phyloP scores from a whole-genome alignment of 2,888 invertebrate genomes.

The Helobdella robusta region DNA sequence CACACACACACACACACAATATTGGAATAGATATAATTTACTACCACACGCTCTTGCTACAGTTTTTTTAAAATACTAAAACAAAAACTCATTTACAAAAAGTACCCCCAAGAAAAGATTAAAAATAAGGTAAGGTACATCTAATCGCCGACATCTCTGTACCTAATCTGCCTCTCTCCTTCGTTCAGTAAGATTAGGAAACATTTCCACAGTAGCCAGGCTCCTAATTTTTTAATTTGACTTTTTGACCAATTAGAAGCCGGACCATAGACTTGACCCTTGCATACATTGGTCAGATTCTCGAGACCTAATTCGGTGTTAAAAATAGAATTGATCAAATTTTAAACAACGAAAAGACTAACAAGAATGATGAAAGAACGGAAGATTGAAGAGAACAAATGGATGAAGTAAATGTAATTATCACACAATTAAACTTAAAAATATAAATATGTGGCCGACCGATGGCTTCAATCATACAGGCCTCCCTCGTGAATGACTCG shows the following conservation, averaged over 20 bases:
- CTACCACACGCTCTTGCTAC: too few species aligned
- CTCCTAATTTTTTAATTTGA: conserved; percentile 65
- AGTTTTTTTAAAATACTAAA: too few species aligned
- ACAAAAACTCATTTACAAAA: too few species aligned
- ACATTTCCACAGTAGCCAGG: conserved; percentile 69
- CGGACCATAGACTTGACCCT: conserved; percentile 73
- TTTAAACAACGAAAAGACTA: neutral
- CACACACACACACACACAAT: too few species aligned
- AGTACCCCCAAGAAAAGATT: too few species aligned
- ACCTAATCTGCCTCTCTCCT: conserved; percentile 76
- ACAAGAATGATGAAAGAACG: too few species aligned
- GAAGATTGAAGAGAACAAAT: too few species aligned
- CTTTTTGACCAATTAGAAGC: conserved; percentile 64
- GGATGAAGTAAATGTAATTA: too few species aligned
- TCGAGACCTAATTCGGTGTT: conserved; percentile 52
- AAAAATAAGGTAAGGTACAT: too few species aligned
- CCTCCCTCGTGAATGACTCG: conserved; percentile 87
- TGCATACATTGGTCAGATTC: conserved; percentile 67
- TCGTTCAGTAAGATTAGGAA: conserved; percentile 74
- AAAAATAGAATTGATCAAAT: neutral
- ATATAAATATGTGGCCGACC: conserved; percentile 46
- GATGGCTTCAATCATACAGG: conserved; percentile 82
- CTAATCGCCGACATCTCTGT: conserved; percentile 45
- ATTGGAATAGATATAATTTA: too few species aligned
- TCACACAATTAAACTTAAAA: conserved; percentile 5